phyloP scores from a whole-genome alignment of 2,888 invertebrate genomes.

The Agriopis aurantiaria region DNA sequence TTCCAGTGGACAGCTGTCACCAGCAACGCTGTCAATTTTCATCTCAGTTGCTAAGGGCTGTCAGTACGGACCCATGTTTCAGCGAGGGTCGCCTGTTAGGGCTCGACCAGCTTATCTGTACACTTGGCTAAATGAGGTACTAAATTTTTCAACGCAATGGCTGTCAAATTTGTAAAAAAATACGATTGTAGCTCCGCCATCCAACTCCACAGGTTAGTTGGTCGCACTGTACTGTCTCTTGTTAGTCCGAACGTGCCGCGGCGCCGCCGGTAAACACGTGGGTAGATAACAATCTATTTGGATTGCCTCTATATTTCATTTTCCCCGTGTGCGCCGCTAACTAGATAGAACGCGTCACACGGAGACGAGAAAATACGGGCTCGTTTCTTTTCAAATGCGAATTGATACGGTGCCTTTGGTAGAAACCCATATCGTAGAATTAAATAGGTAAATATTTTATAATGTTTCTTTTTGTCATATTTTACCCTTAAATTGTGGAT shows the following conservation, averaged over 20 bases:
- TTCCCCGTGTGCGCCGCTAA: conserved; percentile 82
- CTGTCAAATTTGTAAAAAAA: not conserved
- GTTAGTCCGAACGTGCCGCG: conserved; percentile 84
- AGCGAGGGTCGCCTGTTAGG: conserved; percentile 77
- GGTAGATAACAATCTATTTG: conserved; percentile 87
- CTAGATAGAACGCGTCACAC: conserved; percentile 79
- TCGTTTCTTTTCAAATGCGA: conserved; percentile 66
- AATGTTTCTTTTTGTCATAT: conserved; percentile 25
- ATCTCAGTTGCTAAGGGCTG: conserved; percentile 67
- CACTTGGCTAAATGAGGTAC: not conserved
- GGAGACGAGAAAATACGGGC: conserved; percentile 75
- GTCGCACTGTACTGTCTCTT: conserved; percentile 40
- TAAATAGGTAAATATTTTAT: conserved; percentile 40
- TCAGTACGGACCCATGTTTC: conserved; percentile 67
- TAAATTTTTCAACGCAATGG: not conserved
- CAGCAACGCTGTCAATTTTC: conserved; percentile 72
- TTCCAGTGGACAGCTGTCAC: conserved; percentile 75
- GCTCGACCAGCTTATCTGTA: not conserved
- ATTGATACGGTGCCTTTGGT: conserved; percentile 51
- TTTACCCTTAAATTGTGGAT: not conserved
- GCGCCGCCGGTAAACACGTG: conserved; percentile 84
- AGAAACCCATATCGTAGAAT: conserved; percentile 44
- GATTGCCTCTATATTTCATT: conserved; percentile 87
- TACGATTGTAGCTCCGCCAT: not conserved
- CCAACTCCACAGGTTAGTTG: not conserved